Evolutionary conservation across 2,888 invertebrate species (phyloP), one percentile per base, ranked within the genome.

Genomic region (Crocallis elinguaria): DNA sequence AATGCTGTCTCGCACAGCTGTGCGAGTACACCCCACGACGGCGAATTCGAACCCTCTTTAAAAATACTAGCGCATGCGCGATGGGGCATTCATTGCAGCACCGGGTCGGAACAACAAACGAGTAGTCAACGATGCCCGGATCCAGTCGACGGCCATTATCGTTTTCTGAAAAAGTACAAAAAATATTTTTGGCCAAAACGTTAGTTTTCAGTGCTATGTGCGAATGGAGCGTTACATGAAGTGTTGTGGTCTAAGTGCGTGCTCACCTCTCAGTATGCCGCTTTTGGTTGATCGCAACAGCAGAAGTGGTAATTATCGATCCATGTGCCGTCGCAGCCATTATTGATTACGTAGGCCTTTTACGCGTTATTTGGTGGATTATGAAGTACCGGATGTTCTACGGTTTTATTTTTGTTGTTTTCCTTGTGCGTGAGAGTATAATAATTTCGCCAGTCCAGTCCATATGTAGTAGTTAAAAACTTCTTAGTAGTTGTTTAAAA

Each of bases 271-370:
- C 66, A 82, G 79, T 79, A 91, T 91, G 91, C 86, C 91, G 60
- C 61, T 88, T 50, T 73, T 90, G 73, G 75, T 90, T 57, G 83
- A 88, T 67, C 69, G 77, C 60, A 83, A 71, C 69, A 81, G 68
- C 65, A 79, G 74, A 77, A 86, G 82, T 83, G 91, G 91, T 91
- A 88, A 89, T 74, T 90, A 91, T 90, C 77, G 90, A 90, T 87
- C 86, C 67, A 71, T 45, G 62, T 73, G 62, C 65, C 57, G 57
- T 69, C 71, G 80, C 83, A 72, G 87, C 88, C 88, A 88, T 88
- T 82, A 73, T 66, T 62, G 64, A 60, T 58, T 59, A 52, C 53
- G 46, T 54, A 49, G 50, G 57, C 48, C 54, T 60, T 45, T 55
- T 42, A 36, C 9, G 41, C 42, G 32, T 19, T 37, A 11, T 38